A percentile compares a stretch with the other conserved stretches of the same genome.
These are phyloP conservation scores for Chalcis sispes DNA, from an alignment of 2,888 invertebrate species.

Conservation along the genomic window DNA sequence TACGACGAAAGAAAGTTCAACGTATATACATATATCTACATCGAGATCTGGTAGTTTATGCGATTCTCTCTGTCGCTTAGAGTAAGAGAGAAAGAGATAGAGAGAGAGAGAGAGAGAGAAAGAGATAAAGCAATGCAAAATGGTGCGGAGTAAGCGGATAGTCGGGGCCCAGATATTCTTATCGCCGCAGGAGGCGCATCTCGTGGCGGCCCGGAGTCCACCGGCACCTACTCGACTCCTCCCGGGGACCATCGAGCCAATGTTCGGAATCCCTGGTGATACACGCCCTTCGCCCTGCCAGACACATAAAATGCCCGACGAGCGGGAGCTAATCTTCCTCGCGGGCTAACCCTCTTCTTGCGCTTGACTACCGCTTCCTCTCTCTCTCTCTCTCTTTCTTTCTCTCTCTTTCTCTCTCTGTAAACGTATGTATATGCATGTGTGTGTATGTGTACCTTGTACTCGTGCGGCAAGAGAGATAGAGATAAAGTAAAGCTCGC, in stretches of 20 bases:
- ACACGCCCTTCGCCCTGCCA: constrained; percentile 66
- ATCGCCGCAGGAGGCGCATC: constrained; percentile 39
- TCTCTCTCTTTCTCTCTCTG: background rate
- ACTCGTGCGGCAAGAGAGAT: background rate
- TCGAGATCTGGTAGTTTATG: constrained; percentile 53
- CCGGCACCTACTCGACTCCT: constrained; percentile 6
- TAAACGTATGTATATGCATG: background rate
- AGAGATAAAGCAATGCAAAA: constrained; percentile 52
- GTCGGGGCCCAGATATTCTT: constrained; percentile 56
- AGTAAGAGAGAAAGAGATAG: too few species aligned
- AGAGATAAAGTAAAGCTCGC: background rate
- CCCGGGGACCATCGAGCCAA: constrained; percentile 60
- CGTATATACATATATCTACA: constrained; percentile 29
- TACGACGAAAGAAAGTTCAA: too few species aligned
- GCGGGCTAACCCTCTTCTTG: constrained; percentile 59
- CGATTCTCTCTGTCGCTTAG: background rate
- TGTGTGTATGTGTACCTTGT: too few species aligned
- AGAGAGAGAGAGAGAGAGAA: background rate
- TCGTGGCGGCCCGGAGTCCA: background rate
- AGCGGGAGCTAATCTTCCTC: constrained; percentile 57
- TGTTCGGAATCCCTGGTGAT: constrained; percentile 68
- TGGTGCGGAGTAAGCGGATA: constrained; percentile 57
- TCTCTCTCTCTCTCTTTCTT: background rate
- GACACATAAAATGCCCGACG: constrained; percentile 64
- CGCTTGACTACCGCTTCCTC: constrained; percentile 11